Evolutionary conservation across 2,888 invertebrate species (phyloP), one percentile per base, ranked within the genome.

Genomic region (Drosophila anceps): DNA sequence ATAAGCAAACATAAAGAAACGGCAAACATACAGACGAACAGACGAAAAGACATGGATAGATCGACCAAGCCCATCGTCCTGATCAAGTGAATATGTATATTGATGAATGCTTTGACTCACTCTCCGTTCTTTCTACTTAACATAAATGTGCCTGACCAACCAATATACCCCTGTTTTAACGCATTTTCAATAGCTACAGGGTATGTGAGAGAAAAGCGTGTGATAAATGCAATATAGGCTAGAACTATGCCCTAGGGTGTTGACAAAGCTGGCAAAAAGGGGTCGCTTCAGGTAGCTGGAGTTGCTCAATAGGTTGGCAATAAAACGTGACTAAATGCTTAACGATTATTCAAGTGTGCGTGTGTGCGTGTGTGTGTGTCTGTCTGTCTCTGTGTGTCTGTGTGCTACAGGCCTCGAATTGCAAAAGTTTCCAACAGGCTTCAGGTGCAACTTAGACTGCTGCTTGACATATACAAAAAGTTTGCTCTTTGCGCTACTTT

Each of bases 261-360:
- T 33, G 29, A 48, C 24, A 29, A 27, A 29, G 44, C 44, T n/a
- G n/a, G n/a, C 35, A 13, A 39, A 54, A 54, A 39, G 35, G 44
- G 27, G 35, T 53, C 37, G 51, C 33, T 35, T 33, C 35, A 53
- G 53, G 53, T 37, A 35, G 53, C 35, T 37, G 53, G 35, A 24
- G 35, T 24, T 13, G 41, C 46, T 73, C 74, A 74, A 79, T 73
- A 61, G 77, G 54, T 65, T 75, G 67, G 67, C 72, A 81, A 81
- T 70, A 82, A 80, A 80, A 80, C 80, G 80, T 80, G 80, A 80
- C 80, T 80, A 80, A 80, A 79, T 80, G 80, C 80, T 73, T 80
- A 80, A 80, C 80, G 80, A 80, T 79, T 80, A 80, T 80, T 79
- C 76, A 70, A 80, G 76, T 82, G 72, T 35, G 50, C 18, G 18